These are phyloP conservation scores for Popillia japonica DNA, from an alignment of 1,140 invertebrate species.

Conservation along the genomic window DNA sequence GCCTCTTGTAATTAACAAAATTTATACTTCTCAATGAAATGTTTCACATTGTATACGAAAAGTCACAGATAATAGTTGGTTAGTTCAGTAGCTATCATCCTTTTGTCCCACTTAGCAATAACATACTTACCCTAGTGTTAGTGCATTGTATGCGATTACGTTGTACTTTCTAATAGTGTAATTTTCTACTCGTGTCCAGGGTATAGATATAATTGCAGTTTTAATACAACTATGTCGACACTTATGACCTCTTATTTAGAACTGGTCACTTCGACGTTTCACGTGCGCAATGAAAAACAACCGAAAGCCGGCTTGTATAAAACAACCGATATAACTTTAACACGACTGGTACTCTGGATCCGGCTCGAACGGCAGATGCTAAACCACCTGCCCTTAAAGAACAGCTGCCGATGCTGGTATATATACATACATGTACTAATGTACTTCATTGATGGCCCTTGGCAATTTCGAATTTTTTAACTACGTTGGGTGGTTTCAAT, in stretches of 20 bases:
- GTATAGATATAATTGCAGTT: neutral
- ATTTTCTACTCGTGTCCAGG: neutral
- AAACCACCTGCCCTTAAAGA: conserved; percentile 9
- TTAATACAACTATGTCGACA: neutral
- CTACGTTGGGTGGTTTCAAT: no score
- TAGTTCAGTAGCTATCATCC: no score
- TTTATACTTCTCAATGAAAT: no score
- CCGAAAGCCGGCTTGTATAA: neutral
- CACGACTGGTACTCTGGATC: neutral
- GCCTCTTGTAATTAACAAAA: no score
- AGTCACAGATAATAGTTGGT: no score
- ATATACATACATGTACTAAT: neutral
- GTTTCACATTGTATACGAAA: no score
- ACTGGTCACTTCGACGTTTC: neutral
- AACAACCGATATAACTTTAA: neutral
- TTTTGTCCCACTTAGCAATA: no score
- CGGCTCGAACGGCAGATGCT: conserved; percentile 7
- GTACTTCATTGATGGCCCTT: neutral
- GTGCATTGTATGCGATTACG: no score
- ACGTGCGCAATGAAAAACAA: conserved; percentile 1
- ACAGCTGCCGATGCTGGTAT: conserved; percentile 7
- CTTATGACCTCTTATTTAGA: neutral
- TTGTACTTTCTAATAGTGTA: neutral
- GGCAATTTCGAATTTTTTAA: neutral
- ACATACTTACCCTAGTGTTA: no score